Evolutionary conservation across 2,888 invertebrate species (phyloP).

Genomic region (Alitta virens): DNA sequence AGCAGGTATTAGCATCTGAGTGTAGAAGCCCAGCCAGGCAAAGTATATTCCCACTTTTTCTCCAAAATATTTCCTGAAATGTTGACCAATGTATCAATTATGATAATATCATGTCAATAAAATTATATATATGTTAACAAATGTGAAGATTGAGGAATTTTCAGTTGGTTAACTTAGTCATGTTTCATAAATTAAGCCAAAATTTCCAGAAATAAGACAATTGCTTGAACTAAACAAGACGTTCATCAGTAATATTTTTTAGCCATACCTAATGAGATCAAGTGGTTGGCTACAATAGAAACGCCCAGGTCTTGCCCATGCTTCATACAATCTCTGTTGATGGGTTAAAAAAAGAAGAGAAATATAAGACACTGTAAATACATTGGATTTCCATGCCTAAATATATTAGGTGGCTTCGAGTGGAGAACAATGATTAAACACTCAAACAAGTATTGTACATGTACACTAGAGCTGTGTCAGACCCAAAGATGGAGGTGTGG

Average conservation of each 20-base stretch:
- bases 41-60: conserved; percentile 75
- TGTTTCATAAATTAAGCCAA: not conserved
- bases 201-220: not conserved
- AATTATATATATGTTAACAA: no score
- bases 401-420: no score
- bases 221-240: not conserved
- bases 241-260: not conserved
- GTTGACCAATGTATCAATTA: no score
- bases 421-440: no score
- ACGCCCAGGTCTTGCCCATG: conserved; percentile 80
- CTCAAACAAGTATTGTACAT: no score
- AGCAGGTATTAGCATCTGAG: conserved; percentile 79
- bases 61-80: conserved; percentile 52
- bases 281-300: conserved; percentile 83
- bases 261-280: conserved; percentile 70
- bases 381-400: no score
- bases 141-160: no score
- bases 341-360: not conserved
- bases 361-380: no score
- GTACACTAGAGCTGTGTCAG: no score
- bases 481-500: no score
- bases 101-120: no score
- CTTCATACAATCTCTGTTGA: conserved; percentile 70
- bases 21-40: conserved; percentile 93
- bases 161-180: no score